Conservation (phyloP, 2,113 vertebrate genomes). For the Catharus bicknelli region DNA sequence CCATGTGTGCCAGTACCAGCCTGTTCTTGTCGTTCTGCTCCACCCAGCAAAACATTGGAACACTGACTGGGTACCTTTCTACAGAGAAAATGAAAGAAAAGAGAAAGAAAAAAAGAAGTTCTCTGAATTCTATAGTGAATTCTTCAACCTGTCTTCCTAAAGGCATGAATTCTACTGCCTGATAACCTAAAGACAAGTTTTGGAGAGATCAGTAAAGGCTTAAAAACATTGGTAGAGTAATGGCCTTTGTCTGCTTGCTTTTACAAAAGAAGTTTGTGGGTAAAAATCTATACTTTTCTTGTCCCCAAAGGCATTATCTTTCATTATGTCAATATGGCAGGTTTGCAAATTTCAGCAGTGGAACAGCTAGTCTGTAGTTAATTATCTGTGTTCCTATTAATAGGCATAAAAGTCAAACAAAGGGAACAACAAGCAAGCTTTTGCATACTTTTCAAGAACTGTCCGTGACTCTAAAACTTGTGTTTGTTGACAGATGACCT, state of each 20-base stretch:
- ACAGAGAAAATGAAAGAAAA: neutral
- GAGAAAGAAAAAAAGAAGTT: neutral
- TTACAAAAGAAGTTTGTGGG: neutral
- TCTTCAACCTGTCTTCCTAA: neutral
- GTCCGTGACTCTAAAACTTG: neutral
- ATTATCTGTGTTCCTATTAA: slow-evolving; percentile 22
- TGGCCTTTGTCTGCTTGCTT: neutral
- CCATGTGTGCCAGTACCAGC: neutral
- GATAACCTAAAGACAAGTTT: neutral
- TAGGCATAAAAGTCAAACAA: slow-evolving; percentile 7
- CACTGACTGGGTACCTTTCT: neutral
- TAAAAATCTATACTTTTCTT: neutral
- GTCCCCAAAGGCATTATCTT: neutral
- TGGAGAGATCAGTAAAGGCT: neutral
- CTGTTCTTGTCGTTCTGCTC: neutral
- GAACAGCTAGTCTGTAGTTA: neutral
- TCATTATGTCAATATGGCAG: neutral
- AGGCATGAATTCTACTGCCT: neutral
- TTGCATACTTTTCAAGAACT: neutral
- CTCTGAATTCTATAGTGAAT: neutral
- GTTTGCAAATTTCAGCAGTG: slow-evolving; percentile 14
- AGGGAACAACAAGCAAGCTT: neutral
- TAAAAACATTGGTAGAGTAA: neutral
- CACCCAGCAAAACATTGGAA: neutral
- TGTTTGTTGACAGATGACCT: neutral